These are phyloP conservation scores for Homarus americanus DNA, from an alignment of 1,140 invertebrate genomes.

Conservation along the genomic window DNA sequence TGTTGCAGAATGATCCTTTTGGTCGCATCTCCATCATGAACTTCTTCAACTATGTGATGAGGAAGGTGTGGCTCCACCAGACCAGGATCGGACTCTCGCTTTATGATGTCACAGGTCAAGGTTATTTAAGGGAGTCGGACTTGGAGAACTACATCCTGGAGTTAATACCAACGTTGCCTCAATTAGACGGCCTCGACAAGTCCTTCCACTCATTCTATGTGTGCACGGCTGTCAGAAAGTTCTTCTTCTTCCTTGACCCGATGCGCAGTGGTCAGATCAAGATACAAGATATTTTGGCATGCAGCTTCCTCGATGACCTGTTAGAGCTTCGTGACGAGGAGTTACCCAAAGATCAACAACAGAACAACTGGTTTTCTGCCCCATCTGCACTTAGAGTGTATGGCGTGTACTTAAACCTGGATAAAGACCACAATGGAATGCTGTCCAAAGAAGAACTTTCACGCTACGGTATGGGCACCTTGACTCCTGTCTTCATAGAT, in stretches of 20 bases:
- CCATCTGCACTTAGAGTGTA: conserved; percentile 93
- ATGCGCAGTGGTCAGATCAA: conserved; percentile 91
- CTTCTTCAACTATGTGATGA: conserved; percentile 97
- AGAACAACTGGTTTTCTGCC: conserved; percentile 97
- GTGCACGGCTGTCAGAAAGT: conserved; percentile 96
- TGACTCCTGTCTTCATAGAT: conserved; percentile 95
- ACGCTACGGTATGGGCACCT: conserved; percentile 92
- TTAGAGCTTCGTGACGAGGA: conserved; percentile 93
- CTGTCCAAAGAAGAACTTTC: conserved; percentile 92
- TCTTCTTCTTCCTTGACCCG: conserved; percentile 96
- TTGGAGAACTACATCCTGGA: conserved; percentile 97
- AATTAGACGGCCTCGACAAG: conserved; percentile 92
- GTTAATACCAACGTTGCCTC: conserved; percentile 92
- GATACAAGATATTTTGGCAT: conserved; percentile 94
- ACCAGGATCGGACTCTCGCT: conserved; percentile 94
- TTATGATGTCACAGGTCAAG: conserved; percentile 95
- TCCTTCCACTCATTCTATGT: conserved; percentile 98
- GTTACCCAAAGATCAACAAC: conserved; percentile 88
- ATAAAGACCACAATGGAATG: conserved; percentile 97
- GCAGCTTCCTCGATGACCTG: conserved; percentile 94
- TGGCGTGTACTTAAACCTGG: conserved; percentile 94
- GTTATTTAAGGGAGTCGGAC: conserved; percentile 92
- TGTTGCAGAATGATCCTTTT: conserved; percentile 89
- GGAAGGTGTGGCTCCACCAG: conserved; percentile 95
- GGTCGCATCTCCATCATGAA: conserved; percentile 89